Evolutionary conservation across 2,888 invertebrate genomes (phyloP).

Genomic region (Polydesmus complanatus): DNA sequence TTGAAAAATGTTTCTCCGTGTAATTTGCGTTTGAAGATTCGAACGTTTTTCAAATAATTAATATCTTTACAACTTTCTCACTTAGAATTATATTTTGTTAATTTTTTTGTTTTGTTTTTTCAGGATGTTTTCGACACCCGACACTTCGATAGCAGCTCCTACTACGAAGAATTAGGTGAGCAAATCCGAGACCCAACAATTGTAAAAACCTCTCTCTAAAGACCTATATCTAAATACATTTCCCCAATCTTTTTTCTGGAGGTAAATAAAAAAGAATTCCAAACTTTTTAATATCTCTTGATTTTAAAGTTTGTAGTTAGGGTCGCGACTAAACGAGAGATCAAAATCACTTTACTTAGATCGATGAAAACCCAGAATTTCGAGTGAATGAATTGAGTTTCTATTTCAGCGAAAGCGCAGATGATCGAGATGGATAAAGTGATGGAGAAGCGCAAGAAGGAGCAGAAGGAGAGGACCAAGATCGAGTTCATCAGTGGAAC

Average conservation of each 20-base stretch:
- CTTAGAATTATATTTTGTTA: no score
- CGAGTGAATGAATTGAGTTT: neutral
- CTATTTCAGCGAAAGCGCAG: conserved; percentile 60
- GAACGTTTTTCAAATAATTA: no score
- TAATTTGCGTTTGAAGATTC: no score
- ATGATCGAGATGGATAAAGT: conserved; percentile 86
- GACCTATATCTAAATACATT: no score
- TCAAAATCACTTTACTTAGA: neutral
- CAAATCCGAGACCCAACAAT: no score
- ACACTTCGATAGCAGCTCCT: conserved; percentile 82
- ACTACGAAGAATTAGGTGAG: conserved; percentile 64
- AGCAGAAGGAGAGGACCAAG: conserved; percentile 64
- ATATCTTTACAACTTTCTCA: no score
- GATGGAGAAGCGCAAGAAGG: conserved; percentile 84
- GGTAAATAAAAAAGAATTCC: neutral
- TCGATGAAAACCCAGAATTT: neutral
- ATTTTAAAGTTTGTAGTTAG: no score
- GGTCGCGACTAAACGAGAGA: no score
- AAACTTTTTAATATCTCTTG: neutral
- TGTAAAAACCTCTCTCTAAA: no score
- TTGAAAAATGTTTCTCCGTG: no score
- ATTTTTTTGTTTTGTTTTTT: conserved; percentile 21
- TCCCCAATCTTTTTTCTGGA: no score
- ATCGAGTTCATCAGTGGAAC: conserved; percentile 65
- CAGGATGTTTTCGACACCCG: conserved; percentile 76